Conservation (phyloP, 2,888 invertebrate genomes). For the Unio delphinus region DNA sequence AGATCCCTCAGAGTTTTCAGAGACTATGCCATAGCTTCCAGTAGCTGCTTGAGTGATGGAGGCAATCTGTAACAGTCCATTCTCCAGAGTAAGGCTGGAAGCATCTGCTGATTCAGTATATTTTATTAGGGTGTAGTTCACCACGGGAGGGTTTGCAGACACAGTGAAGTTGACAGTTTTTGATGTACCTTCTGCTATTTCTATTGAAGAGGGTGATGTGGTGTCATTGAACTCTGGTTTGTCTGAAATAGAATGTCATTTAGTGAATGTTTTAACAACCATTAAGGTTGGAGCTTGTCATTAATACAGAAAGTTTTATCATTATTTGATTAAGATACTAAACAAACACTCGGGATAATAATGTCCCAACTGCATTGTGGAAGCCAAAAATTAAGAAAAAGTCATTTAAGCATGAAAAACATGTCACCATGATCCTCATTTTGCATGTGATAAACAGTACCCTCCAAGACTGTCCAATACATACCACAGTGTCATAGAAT, state of each 20-base stretch:
- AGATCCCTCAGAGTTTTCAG: conserved; percentile 89
- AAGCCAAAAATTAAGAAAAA: neutral
- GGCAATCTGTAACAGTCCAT: conserved; percentile 87
- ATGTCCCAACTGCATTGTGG: neutral
- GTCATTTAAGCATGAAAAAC: too few relatives aligned
- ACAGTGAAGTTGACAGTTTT: conserved; percentile 85
- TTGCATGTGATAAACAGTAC: too few relatives aligned
- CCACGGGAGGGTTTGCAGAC: conserved; percentile 86
- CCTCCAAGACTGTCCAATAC: too few relatives aligned
- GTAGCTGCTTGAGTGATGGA: conserved; percentile 85
- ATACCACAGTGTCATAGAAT: too few relatives aligned
- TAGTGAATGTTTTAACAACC: conserved; percentile 2
- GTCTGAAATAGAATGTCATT: too few relatives aligned
- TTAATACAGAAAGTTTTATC: neutral
- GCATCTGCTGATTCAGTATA: conserved; percentile 35
- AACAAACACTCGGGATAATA: neutral
- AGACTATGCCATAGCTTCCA: conserved; percentile 89
- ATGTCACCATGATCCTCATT: too few relatives aligned
- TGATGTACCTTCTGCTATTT: conserved; percentile 82
- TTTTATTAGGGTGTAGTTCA: conserved; percentile 88
- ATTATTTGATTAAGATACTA: neutral
- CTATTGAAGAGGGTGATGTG: conserved; percentile 60
- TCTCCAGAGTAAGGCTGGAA: conserved; percentile 73
- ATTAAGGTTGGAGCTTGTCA: neutral
- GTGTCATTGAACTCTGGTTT: conserved; percentile 64